phyloP scores from a whole-genome alignment of 2,797 vertebrate species.

The Mus spretus region DNA sequence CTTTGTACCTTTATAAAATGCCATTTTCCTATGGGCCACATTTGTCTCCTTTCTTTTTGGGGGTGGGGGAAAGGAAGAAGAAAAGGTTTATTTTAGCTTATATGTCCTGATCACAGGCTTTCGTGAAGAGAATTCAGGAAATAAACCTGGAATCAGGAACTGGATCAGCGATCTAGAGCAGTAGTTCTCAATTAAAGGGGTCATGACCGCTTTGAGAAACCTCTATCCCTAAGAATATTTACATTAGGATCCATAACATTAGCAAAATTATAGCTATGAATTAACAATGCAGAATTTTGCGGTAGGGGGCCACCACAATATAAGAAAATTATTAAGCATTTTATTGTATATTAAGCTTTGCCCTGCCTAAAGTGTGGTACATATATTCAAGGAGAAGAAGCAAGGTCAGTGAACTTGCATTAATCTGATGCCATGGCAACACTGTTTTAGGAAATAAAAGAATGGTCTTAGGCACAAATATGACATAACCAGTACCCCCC shows the following conservation, averaged over 20 bases:
- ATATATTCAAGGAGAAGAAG: background rate
- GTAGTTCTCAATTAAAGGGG: too few relatives aligned
- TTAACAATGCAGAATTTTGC: too few relatives aligned
- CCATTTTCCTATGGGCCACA: background rate
- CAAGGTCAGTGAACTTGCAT: background rate
- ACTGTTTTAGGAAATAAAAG: background rate
- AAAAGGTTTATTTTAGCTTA: background rate
- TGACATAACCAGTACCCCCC: too few relatives aligned
- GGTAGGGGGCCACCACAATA: too few relatives aligned
- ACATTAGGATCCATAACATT: background rate
- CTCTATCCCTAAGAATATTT: background rate
- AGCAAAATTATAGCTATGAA: background rate
- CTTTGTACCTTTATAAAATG: background rate
- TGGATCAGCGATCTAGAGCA: background rate
- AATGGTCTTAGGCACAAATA: background rate
- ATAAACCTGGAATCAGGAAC: background rate
- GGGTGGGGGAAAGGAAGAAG: background rate
- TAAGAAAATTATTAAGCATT: too few relatives aligned
- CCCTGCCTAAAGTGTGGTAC: background rate
- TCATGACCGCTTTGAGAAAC: too few relatives aligned
- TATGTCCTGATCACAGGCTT: background rate
- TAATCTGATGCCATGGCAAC: too few relatives aligned
- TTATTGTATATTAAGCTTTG: background rate
- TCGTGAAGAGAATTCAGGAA: background rate
- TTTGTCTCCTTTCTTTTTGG: background rate